phyloP scores from a whole-genome alignment of 2,888 invertebrate genomes.

The Drosophila yooni region DNA sequence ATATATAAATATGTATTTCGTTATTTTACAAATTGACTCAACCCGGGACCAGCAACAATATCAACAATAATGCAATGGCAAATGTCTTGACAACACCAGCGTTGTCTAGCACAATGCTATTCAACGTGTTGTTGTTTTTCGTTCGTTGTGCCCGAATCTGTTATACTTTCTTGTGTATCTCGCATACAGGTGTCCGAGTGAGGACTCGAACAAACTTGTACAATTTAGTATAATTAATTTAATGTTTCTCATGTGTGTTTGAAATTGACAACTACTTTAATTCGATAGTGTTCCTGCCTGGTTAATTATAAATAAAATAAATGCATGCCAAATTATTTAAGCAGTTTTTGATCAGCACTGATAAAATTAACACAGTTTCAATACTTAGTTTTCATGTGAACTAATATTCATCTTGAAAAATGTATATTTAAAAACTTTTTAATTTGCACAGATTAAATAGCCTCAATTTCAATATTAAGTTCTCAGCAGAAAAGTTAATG shows the following conservation, averaged over 20 bases:
- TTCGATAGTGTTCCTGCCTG: not conserved
- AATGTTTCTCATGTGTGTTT: not conserved
- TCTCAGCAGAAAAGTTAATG: not conserved
- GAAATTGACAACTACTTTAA: not conserved
- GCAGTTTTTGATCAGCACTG: not conserved
- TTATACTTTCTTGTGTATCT: constrained; percentile 9
- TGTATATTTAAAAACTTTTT: not conserved
- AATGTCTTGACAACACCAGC: constrained; percentile 63
- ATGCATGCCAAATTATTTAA: not conserved
- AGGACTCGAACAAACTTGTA: not conserved
- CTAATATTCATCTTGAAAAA: not conserved
- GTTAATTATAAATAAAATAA: not conserved
- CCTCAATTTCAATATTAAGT: not conserved
- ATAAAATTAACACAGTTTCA: not conserved
- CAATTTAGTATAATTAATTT: not conserved
- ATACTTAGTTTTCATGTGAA: not conserved
- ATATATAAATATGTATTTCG: constrained; percentile 46
- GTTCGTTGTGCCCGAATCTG: constrained; percentile 20
- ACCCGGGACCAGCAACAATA: constrained; percentile 50
- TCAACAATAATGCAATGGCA: constrained; percentile 32
- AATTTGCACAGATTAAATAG: not conserved
- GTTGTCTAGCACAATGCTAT: constrained; percentile 48
- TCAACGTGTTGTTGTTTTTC: constrained; percentile 7
- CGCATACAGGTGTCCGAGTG: constrained; percentile 29
- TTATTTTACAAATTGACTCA: constrained; percentile 77